phyloP scores from a whole-genome alignment of 2,888 invertebrate species.

The Volucella inflata region DNA sequence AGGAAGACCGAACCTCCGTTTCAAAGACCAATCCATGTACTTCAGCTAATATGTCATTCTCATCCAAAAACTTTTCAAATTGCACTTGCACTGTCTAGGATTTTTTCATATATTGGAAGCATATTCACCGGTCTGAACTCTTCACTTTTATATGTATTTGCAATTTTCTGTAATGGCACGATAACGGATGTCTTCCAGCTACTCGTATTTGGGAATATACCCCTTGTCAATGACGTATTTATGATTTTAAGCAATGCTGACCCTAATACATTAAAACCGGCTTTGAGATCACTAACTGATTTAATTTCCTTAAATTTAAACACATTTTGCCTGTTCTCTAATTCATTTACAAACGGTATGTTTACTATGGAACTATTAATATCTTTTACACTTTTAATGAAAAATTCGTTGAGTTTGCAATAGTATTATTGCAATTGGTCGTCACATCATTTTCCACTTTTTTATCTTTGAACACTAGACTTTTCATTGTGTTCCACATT shows the following conservation, averaged over 20 bases:
- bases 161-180: too few species aligned
- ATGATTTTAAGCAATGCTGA: not conserved
- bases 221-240: not conserved
- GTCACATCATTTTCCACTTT: not conserved
- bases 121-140: constrained; percentile 7
- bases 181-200: constrained; percentile 1
- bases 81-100: not conserved
- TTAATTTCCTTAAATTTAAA: constrained; percentile 8
- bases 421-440: not conserved
- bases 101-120: too few species aligned
- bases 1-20: too few species aligned
- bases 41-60: too few species aligned
- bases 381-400: constrained; percentile 2
- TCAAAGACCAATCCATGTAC: too few species aligned
- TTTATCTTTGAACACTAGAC: not conserved
- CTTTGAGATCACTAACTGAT: not conserved
- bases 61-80: not conserved
- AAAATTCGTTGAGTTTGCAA: not conserved
- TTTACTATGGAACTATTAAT: not conserved
- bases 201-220: not conserved
- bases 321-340: not conserved
- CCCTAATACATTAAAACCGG: constrained; percentile 1
- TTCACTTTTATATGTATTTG: not conserved
- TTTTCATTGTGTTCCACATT: constrained; percentile 2
- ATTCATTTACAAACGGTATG: not conserved